Evolutionary conservation across 1,140 invertebrate genomes (phyloP), one percentile per base, ranked within the genome.

Genomic region (Tetramorium simillimum): DNA sequence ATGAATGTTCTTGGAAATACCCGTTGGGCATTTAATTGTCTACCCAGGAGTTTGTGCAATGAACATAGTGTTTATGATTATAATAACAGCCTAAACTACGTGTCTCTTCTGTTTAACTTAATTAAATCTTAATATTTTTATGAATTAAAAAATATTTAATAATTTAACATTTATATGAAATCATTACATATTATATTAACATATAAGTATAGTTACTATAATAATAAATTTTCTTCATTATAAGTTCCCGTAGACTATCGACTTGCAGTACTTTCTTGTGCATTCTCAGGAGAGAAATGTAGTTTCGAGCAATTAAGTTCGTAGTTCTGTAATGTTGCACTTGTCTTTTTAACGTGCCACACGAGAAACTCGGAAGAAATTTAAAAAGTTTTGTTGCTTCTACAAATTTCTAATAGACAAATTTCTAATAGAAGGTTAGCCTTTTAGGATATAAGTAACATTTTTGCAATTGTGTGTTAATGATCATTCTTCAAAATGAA

Each of bases 261-360:
- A 76, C 4, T 53, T 16, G 21, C 0, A 24, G 4, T 21, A 24
- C 62, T 24, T 63, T 63, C 63, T 63, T 21, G 10, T 33, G 12
- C 1, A 63, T 16, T 46, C 3, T 33, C 10, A 14, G 14, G 24
- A 21, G 16, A 63, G 24, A 49, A 77, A 62, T 9, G 21, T 43
- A 62, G 24, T 56, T 75, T 56, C 28, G 12, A 77, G 37, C 43
- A 33, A 63, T 78, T 63, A 49, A 63, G 28, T 78, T 77, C 16
- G 21, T 60, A 43, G 10, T 60, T 16, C 24, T 77, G 37, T 63
- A 49, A n/a, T 16, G 53, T 40, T 56, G 49, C 6, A 16, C 1
- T 63, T 62, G 10, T 67, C 40, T 21, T 46, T 78, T 77, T 77
- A 60, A 77, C 3, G n/a, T 75, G 3, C 40, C 37, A 63, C 12